Evolutionary conservation across 2,113 vertebrate species (phyloP), one percentile per base, ranked within the genome.

Genomic region (Saccopteryx bilineata): DNA sequence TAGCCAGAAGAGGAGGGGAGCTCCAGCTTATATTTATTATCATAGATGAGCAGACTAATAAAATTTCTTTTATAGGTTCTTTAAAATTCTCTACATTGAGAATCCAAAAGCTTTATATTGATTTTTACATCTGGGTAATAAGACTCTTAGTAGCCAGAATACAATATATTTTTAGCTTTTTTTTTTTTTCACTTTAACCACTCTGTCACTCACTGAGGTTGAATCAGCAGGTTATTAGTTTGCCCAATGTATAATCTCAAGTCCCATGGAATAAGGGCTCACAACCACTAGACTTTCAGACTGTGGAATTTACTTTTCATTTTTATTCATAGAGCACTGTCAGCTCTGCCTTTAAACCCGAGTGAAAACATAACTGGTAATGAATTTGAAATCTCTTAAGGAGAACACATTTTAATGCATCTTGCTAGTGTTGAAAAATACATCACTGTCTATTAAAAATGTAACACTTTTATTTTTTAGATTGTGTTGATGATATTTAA

Each of bases 281-380:
- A 71, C 5, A 83, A 46, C 78, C 92, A 91, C 88, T 87, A 72
- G 80, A 86, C 52, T 95, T 94, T 93, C 90, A 92, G 76, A 92
- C 84, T 69, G 74, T 95, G 96, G 89, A 94, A 97, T 97, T 97
- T 98, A 93, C 94, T 96, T 97, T 98, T 97, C 89, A 97, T 96
- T 97, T 97, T 96, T 97, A 97, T 96, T 96, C 96, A 97, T 91
- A 80, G 80, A 94, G 65, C 50, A 91, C 56, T 94, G 78, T 96
- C 83, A 80, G 74, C 54, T 91, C 78, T 89, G 71, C 68, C 58
- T 97, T 97, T 85, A 97, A 97, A 94, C 84, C 60, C 83, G 93
- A 96, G 97, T 94, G 91, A 95, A 96, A 97, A 94, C 93, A 94
- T 97, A 97, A 97, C 89, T 97, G 66, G 52, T 87, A 96, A 92